A percentile compares a stretch with the other conserved stretches of the same genome.
These are phyloP conservation scores for Lasioglossum villosulum DNA, from an alignment of 2,888 invertebrate genomes.

Conservation along the genomic window DNA sequence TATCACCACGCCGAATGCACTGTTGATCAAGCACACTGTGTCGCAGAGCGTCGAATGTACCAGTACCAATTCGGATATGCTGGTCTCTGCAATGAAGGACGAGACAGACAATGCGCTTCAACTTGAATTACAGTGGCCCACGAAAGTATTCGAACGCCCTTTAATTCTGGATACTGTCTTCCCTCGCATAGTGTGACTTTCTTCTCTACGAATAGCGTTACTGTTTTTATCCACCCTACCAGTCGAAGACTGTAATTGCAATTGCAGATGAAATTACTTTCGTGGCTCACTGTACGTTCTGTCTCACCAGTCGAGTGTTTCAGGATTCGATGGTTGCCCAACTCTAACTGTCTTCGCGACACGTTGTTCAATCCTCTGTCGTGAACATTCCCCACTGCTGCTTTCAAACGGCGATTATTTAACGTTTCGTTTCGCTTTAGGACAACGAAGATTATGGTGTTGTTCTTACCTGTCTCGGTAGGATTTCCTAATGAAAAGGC, in stretches of 20 bases:
- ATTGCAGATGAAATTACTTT: neutral
- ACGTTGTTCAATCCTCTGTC: conserved; percentile 56
- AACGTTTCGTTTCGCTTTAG: neutral
- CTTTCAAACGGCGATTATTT: neutral
- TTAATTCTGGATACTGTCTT: too few relatives aligned
- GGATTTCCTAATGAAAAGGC: conserved; percentile 74
- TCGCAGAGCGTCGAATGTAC: conserved; percentile 86
- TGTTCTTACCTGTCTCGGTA: conserved; percentile 56
- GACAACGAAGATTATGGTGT: neutral
- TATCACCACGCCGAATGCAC: conserved; percentile 86
- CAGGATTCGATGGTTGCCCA: conserved; percentile 25
- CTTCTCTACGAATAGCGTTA: too few relatives aligned
- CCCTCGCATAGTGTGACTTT: too few relatives aligned
- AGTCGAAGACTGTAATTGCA: neutral
- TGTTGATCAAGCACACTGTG: conserved; percentile 85
- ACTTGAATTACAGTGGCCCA: neutral
- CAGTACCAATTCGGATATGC: conserved; percentile 85
- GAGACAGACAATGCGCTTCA: conserved; percentile 27
- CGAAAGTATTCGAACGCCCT: too few relatives aligned
- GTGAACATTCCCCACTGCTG: conserved; percentile 36
- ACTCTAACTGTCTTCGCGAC: conserved; percentile 56
- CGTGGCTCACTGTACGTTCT: neutral
- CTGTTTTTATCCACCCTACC: too few relatives aligned
- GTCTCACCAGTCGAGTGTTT: conserved; percentile 30
- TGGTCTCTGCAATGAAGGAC: neutral